Conservation (phyloP, 2,797 vertebrate genomes). For the Aselliscus stoliczkanus region DNA sequence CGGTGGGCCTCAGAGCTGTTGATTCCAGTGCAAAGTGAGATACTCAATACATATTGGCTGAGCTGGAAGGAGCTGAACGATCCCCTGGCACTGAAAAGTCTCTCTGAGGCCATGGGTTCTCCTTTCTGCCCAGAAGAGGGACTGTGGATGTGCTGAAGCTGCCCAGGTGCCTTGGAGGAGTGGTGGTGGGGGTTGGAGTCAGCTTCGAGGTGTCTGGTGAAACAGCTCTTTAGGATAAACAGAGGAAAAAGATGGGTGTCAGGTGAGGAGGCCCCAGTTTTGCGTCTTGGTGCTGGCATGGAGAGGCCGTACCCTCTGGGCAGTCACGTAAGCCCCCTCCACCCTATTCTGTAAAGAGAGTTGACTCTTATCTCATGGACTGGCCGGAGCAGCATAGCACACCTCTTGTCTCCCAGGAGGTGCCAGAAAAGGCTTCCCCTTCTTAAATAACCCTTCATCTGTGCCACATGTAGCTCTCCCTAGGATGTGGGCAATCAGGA, state of each 20-base stretch:
- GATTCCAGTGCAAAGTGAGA: background rate
- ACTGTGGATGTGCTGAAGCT: background rate
- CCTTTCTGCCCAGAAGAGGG: background rate
- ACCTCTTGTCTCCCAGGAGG: background rate
- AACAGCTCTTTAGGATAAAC: background rate
- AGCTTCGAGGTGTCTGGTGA: background rate
- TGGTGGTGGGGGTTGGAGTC: background rate
- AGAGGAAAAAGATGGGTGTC: background rate
- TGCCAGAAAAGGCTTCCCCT: background rate
- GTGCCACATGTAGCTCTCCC: background rate
- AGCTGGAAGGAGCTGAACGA: background rate
- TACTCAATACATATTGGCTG: background rate
- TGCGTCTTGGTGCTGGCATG: background rate
- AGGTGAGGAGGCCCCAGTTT: background rate
- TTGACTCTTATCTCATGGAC: background rate
- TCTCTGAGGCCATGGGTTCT: background rate
- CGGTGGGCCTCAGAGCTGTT: background rate
- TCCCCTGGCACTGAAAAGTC: background rate
- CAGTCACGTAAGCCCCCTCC: accelerated
- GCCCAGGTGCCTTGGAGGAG: background rate
- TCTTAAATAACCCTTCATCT: background rate
- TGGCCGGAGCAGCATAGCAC: background rate
- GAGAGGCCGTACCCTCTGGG: background rate
- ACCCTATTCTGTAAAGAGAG: background rate
- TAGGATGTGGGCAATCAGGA: background rate